phyloP scores from a whole-genome alignment of 1,140 invertebrate genomes.

The Parapsyche elsis region DNA sequence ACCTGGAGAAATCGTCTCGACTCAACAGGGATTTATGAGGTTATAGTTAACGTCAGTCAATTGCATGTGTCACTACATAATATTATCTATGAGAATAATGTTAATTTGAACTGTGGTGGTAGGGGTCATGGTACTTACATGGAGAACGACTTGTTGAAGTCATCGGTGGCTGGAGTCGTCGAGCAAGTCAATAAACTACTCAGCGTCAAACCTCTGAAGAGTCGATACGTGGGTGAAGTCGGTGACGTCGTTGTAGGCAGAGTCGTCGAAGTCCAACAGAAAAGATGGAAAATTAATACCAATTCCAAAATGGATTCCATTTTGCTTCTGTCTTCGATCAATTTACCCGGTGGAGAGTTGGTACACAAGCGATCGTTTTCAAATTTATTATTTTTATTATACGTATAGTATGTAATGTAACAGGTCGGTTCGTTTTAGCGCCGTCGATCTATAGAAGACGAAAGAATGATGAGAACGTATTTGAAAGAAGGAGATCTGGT shows the following conservation, averaged over 20 bases:
- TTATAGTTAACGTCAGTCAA: constrained; percentile 59
- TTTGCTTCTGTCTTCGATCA: constrained; percentile 91
- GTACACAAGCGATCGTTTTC: constrained; percentile 69
- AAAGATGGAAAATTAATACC: constrained; percentile 95
- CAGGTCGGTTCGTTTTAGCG: constrained; percentile 75
- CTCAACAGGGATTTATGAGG: constrained; percentile 88
- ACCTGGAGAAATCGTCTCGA: constrained; percentile 86
- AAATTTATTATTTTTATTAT: constrained; percentile 19
- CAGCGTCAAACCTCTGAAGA: constrained; percentile 89
- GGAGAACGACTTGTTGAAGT: constrained; percentile 82
- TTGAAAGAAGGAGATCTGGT: constrained; percentile 96
- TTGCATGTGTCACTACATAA: neutral
- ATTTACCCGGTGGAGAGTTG: constrained; percentile 96
- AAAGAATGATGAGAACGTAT: constrained; percentile 96
- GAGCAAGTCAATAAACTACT: constrained; percentile 96
- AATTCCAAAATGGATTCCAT: constrained; percentile 91
- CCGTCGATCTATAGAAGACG: constrained; percentile 94
- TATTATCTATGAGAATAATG: constrained; percentile 35
- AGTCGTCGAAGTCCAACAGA: constrained; percentile 90
- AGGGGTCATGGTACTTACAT: constrained; percentile 98
- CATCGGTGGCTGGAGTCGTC: constrained; percentile 93
- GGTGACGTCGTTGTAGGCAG: constrained; percentile 97
- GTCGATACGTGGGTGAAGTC: constrained; percentile 92
- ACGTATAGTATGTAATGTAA: neutral
- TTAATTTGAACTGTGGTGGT: too few relatives aligned